Evolutionary conservation across 1,140 invertebrate species (phyloP).

Genomic region (Drosophila sp.): DNA sequence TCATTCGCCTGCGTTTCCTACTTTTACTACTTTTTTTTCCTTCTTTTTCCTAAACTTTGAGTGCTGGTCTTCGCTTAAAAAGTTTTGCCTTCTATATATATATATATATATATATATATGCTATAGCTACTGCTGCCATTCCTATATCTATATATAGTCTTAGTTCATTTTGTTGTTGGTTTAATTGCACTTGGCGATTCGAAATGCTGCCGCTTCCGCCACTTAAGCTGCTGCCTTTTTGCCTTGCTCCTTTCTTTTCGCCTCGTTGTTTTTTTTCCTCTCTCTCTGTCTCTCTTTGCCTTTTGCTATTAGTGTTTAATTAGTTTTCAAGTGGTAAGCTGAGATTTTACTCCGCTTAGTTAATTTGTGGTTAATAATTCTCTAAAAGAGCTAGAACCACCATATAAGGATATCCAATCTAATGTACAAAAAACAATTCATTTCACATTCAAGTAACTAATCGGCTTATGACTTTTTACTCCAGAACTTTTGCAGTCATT

Average conservation of each 20-base stretch:
- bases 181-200: constrained; percentile 36
- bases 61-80: constrained; percentile 63
- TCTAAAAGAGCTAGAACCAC: background rate
- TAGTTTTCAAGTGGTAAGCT: constrained; percentile 78
- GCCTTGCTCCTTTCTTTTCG: constrained; percentile 29
- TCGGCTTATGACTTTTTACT: constrained; percentile 39
- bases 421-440: constrained; percentile 55
- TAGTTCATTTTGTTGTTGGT: constrained; percentile 51
- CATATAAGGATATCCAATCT: background rate
- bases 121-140: background rate
- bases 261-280: constrained; percentile 14
- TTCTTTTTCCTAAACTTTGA: constrained; percentile 28
- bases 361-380: constrained; percentile 16
- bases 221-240: constrained; percentile 59
- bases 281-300: constrained; percentile 14
- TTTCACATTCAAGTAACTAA: constrained; percentile 46
- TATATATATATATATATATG: background rate
- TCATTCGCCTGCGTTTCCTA: constrained; percentile 72
- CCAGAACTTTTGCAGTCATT: background rate
- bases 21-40: constrained; percentile 48
- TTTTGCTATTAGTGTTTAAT: constrained; percentile 82
- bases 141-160: constrained; percentile 27
- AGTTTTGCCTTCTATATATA: constrained; percentile 57
- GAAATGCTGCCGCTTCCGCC: constrained; percentile 42
- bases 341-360: constrained; percentile 41